Conservation (phyloP, 2,888 invertebrate species). For the Icerya purchasi region DNA sequence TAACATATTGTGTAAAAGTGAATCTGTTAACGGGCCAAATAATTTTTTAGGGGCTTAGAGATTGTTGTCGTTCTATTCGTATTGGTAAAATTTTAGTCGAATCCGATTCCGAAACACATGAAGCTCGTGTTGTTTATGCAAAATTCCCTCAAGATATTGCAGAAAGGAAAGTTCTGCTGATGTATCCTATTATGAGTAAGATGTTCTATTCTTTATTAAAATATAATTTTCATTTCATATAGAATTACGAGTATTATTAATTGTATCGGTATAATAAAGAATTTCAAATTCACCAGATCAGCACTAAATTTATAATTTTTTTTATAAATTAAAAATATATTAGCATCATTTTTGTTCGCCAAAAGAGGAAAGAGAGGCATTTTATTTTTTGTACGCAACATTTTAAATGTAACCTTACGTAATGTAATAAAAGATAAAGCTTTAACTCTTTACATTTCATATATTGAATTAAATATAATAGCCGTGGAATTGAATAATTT, state of each 20-base stretch:
- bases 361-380: too few relatives aligned
- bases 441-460: too few relatives aligned
- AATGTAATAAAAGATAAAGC: too few relatives aligned
- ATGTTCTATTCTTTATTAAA: constrained; percentile 14
- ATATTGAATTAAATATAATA: too few relatives aligned
- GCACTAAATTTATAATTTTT: not conserved
- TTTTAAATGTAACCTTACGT: too few relatives aligned
- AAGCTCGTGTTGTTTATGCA: constrained; percentile 89
- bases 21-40: too few relatives aligned
- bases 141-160: constrained; percentile 92
- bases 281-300: not conserved
- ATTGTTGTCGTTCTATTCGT: constrained; percentile 93
- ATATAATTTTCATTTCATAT: not conserved
- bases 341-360: too few relatives aligned
- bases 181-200: constrained; percentile 96
- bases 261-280: not conserved
- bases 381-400: too few relatives aligned
- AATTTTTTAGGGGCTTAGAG: constrained; percentile 51
- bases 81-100: constrained; percentile 97
- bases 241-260: constrained; percentile 1
- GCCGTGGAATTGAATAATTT: too few relatives aligned
- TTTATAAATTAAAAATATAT: too few relatives aligned
- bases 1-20: too few relatives aligned
- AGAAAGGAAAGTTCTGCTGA: constrained; percentile 64
- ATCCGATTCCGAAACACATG: constrained; percentile 87